Percentiles rank a stretch among this genome's conserved stretches.
Evolutionary conservation across 2,113 vertebrate species (phyloP).

Genomic region (Circaetus cinerascens): DNA sequence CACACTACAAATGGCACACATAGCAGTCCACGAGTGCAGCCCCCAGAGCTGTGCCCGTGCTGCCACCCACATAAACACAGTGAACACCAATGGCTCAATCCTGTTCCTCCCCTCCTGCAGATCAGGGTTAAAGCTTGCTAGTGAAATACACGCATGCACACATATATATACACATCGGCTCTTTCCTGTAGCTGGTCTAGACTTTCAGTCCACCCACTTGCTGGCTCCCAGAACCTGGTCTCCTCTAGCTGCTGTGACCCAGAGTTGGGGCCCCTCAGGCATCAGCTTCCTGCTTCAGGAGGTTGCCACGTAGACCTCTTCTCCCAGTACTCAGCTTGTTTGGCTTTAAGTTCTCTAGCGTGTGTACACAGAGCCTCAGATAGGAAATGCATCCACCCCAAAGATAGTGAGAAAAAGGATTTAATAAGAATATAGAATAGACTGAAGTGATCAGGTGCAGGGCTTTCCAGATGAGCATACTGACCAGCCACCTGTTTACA

Average conservation of each 20-base stretch:
- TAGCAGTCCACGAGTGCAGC: background rate
- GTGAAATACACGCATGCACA: rapidly evolving
- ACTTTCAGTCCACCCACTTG: background rate
- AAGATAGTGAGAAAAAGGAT: background rate
- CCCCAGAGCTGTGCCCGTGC: background rate
- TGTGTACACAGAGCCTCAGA: background rate
- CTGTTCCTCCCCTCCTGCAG: background rate
- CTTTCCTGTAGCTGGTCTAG: background rate
- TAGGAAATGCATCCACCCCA: background rate
- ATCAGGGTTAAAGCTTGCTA: background rate
- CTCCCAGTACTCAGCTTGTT: background rate
- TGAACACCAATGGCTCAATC: background rate
- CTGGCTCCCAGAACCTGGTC: background rate
- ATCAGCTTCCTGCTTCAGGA: background rate
- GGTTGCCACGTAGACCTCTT: background rate
- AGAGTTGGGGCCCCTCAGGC: background rate
- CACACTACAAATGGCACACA: background rate
- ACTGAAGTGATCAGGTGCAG: background rate
- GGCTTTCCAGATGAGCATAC: background rate
- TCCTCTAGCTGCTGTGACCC: background rate
- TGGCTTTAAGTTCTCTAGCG: background rate
- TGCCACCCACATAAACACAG: background rate
- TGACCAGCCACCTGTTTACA: background rate
- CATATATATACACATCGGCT: background rate
- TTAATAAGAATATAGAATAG: background rate